phyloP scores from a whole-genome alignment of 2,888 invertebrate species.

The Spisula solida region DNA sequence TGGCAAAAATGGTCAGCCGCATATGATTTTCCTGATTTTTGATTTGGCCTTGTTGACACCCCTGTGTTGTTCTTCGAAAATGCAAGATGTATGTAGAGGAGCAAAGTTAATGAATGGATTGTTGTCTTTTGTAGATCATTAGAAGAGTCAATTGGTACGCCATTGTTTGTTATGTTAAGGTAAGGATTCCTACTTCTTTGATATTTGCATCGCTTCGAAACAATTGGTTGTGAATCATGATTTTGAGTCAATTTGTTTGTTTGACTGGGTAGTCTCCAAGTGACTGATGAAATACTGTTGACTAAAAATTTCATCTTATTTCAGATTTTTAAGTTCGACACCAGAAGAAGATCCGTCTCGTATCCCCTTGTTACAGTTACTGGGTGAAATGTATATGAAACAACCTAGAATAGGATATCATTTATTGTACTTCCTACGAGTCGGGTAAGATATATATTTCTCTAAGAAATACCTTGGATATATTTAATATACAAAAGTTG shows the following conservation, averaged over 20 bases:
- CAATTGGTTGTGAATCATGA: no score
- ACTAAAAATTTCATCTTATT: no score
- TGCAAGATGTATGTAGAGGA: no score
- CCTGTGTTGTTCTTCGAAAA: no score
- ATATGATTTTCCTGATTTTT: no score
- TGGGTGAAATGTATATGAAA: conserved; percentile 93
- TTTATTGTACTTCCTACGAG: conserved; percentile 96
- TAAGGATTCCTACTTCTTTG: conserved; percentile 67
- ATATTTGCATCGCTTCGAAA: background rate
- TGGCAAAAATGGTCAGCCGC: no score
- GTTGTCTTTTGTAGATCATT: conserved; percentile 86
- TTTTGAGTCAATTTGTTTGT: no score
- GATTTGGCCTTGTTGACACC: no score
- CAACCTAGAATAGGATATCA: conserved; percentile 94
- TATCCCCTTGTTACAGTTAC: conserved; percentile 93
- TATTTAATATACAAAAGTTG: no score
- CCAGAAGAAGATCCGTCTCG: conserved; percentile 92
- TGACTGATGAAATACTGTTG: no score
- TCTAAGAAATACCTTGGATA: no score
- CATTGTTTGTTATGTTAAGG: conserved; percentile 94
- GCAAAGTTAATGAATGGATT: background rate
- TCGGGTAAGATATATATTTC: conserved; percentile 81
- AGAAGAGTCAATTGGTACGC: conserved; percentile 93
- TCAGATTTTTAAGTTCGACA: conserved; percentile 92
- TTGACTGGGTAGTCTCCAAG: no score